Evolutionary conservation across 23 tunicate genomes (phyloP), one percentile per base, ranked within the genome.

Genomic region (Pegea sp.): DNA sequence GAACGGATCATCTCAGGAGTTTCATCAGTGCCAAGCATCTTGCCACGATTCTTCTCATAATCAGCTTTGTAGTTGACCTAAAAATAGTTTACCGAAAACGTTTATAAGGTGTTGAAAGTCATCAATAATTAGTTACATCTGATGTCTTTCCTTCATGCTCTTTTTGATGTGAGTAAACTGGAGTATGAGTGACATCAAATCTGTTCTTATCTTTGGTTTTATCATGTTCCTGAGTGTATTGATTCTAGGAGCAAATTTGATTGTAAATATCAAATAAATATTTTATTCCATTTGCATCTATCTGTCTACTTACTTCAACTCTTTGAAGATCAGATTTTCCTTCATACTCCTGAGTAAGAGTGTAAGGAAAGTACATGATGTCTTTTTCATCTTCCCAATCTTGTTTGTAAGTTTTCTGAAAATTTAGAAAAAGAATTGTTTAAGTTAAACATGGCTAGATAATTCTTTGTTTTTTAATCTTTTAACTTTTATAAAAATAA

Each of bases 281-380:
- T n/a, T n/a, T n/a, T n/a, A n/a, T n/a, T n/a, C n/a, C n/a, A n/a
- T n/a, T n/a, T 8, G 13, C 16, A 8, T 8, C 46, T 8, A 8
- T 16, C 11, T 8, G 46, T 11, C 16, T n/a, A n/a, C n/a, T n/a
- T n/a, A n/a, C n/a, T n/a, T n/a, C n/a, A n/a, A n/a, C n/a, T n/a
- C n/a, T 11, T 16, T 38, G 11, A 11, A 38, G 16, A 38, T 38
- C 46, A 38, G 46, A 11, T 38, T 38, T 28, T n/a, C 72, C 50
- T 60, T 90, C 99, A 54, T 90, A 90, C 0, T 78, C 78, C 13
- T 87, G 99, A 1, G 99, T 90, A 16, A 90, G 69, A 30, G 75
- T 87, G 46, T 64, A 78, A 24, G 95, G 95, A 42, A 24, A 81
- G 66, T 75, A 81, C 56, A 81, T 68, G 32, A 52, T 74, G 24